Evolutionary conservation across 1,140 invertebrate species (phyloP), one percentile per base, ranked within the genome.

Genomic region (Lepidurus packardi): DNA sequence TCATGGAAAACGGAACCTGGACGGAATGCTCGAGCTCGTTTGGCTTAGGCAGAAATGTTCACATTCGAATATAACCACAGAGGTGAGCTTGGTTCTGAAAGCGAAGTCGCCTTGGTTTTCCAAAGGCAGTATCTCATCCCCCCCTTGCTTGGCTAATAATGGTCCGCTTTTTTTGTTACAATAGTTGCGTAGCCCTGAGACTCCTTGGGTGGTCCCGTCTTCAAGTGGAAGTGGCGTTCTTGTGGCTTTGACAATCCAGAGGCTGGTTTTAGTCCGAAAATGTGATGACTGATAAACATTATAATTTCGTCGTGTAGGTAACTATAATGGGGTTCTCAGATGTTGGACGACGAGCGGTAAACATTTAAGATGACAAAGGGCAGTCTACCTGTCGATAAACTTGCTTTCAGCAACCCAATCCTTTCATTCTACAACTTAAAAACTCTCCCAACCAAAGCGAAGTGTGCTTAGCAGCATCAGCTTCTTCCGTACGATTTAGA

Each of bases 181-280:
- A 65, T 21, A 11, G 16, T 16, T 65, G 4, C 8, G 53, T 21
- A 65, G 53, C 53, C 53, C 6, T 13, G 21, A 13, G 53, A n/a
- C 53, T 65, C 53, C 53, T n/a, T 65, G 53, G 53, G 53, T 65
- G 53, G 53, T 65, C 53, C 21, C 21, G 1, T 65, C 53, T 16
- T 21, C 21, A 65, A 65, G 21, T 65, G 53, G 53, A 65, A 65
- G 53, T 65, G 53, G 16, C 53, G 53, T 65, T 7, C 21, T 65
- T 65, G 53, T 65, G 53, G 53, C 53, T 65, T 65, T 65, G 53
- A 65, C 53, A 65, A 65, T 65, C 16, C 53, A 3, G 53, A 65
- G 53, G n/a, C 53, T 65, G 53, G 53, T 65, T 65, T 65, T 16
- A n/a, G 9, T 65, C 53, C 13, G n/a, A 65, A 65, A 65, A 65